phyloP scores from a whole-genome alignment of 2,113 vertebrate species.

The Pseudonaja textilis region DNA sequence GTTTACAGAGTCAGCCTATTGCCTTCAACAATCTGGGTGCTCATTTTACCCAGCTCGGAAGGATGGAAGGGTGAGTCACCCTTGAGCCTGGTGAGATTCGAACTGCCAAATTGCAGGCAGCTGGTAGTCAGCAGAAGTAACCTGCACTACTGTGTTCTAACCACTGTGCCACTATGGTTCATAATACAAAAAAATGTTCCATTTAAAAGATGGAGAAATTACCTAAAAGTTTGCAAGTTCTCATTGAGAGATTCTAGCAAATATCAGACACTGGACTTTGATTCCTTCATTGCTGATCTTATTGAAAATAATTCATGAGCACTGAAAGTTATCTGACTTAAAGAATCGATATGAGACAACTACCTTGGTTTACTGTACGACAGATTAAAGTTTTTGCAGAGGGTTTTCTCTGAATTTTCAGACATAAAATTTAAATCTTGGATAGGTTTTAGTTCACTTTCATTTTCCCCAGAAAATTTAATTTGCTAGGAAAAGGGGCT shows the following conservation, averaged over 20 bases:
- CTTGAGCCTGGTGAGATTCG: no score
- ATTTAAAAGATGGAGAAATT: not conserved
- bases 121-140: no score
- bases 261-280: not conserved
- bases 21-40: no score
- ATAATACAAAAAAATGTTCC: not conserved
- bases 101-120: no score
- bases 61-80: no score
- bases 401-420: not conserved
- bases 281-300: not conserved
- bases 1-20: no score
- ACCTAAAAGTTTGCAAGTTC: not conserved
- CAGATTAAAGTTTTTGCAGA: not conserved
- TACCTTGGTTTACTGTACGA: not conserved
- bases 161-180: no score
- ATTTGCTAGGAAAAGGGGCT: slow-evolving; percentile 37
- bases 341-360: not conserved
- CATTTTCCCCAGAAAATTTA: slow-evolving; percentile 33
- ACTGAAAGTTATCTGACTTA: not conserved
- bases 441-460: not conserved
- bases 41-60: no score
- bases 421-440: not conserved
- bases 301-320: not conserved
- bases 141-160: no score
- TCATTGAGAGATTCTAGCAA: not conserved